These are phyloP conservation scores for Garrulus glandarius DNA, from an alignment of 2,797 vertebrate species.

Conservation along the genomic window DNA sequence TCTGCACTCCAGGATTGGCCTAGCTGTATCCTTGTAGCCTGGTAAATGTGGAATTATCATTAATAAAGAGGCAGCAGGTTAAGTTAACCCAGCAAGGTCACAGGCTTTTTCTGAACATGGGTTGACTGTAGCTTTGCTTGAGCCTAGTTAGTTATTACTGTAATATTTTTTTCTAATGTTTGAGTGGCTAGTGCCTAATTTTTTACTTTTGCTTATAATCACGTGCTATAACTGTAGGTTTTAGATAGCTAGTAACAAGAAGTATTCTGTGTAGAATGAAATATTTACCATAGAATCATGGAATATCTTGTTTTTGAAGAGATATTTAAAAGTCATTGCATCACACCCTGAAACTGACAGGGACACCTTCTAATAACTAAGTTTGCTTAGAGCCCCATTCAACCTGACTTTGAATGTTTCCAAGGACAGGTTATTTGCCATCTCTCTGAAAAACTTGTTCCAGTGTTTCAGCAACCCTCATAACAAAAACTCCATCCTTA, in stretches of 20 bases:
- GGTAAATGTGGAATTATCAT: not conserved
- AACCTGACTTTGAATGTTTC: not conserved
- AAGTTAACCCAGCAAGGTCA: not conserved
- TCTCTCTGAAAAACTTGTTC: not conserved
- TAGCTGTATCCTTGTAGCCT: not conserved
- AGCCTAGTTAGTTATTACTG: not conserved
- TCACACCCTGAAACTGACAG: not conserved
- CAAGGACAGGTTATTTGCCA: not conserved
- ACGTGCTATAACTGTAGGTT: not conserved
- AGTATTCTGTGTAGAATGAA: not conserved
- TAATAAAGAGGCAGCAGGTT: not conserved
- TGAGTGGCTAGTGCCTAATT: not conserved
- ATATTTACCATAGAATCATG: not conserved
- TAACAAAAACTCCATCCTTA: not conserved
- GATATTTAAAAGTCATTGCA: not conserved
- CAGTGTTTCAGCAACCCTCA: not conserved
- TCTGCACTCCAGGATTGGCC: not conserved
- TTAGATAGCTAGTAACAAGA: not conserved
- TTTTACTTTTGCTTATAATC: not conserved
- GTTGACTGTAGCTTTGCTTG: not conserved
- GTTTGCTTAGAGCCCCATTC: not conserved
- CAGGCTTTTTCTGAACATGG: not conserved
- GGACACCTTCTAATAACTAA: not conserved
- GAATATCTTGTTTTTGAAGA: not conserved
- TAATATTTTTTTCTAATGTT: not conserved